Evolutionary conservation across 2,797 vertebrate genomes (phyloP).

Genomic region (Geotrypetes seraphini): DNA sequence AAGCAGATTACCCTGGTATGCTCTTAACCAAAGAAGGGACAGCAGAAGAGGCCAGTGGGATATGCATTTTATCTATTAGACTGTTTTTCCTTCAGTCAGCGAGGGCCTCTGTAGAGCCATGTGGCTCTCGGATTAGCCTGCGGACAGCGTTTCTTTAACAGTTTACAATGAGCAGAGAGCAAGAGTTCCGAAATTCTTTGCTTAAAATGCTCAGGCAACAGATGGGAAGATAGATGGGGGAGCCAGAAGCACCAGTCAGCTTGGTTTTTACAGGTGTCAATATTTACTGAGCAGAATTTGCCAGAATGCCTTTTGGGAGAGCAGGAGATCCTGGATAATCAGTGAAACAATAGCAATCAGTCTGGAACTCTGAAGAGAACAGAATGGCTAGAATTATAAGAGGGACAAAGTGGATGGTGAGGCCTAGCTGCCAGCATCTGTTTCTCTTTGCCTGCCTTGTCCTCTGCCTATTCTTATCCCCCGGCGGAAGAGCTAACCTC

Average conservation of each 20-base stretch:
- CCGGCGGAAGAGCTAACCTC: conserved; percentile 23
- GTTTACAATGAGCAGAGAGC: conserved; percentile 57
- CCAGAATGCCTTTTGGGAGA: conserved; percentile 47
- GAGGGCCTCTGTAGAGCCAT: conserved; percentile 47
- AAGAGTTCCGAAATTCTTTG: conserved; percentile 53
- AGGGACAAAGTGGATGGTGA: conserved; percentile 27
- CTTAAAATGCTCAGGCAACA: conserved; percentile 72
- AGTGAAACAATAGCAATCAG: conserved; percentile 64
- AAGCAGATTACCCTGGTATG: conserved; percentile 87
- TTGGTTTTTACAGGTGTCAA: conserved; percentile 67
- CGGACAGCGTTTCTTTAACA: conserved; percentile 54
- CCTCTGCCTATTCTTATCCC: no score
- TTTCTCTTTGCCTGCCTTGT: conserved; percentile 33
- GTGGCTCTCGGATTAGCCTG: conserved; percentile 63
- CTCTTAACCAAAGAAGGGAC: conserved; percentile 72
- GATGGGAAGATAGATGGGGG: conserved; percentile 61
- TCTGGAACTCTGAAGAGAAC: conserved; percentile 36
- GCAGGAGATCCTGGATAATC: conserved; percentile 50
- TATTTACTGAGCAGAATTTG: conserved; percentile 68
- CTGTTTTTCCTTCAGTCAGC: conserved; percentile 50
- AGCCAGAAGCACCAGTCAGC: conserved; percentile 59
- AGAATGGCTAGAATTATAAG: conserved; percentile 51
- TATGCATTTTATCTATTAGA: conserved; percentile 59
- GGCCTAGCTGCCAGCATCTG: conserved; percentile 39
- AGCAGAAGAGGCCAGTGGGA: conserved; percentile 53